Conservation (phyloP, 64 coral and sea anemone genomes). For the Porites lutea region DNA sequence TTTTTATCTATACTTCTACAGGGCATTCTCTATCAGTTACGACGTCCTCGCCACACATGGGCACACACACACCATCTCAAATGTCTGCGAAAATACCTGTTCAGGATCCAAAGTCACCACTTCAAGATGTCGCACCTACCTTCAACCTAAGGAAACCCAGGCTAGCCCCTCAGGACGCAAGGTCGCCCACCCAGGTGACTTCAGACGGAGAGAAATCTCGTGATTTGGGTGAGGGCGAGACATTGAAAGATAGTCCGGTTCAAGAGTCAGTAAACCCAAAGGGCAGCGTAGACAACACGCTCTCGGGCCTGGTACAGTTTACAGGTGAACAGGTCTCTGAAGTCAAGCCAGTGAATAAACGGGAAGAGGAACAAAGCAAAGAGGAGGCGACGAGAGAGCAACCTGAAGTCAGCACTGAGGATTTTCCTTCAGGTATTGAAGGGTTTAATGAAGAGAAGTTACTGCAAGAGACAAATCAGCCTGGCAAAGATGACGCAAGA, state of each 20-base stretch:
- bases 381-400: neutral
- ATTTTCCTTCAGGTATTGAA: neutral
- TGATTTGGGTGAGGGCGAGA: neutral
- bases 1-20: too few relatives aligned
- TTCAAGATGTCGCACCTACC: too few relatives aligned
- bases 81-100: conserved; percentile 1
- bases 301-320: neutral
- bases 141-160: neutral
- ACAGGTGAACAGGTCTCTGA: neutral
- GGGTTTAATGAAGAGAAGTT: neutral
- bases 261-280: neutral
- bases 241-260: neutral
- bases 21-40: too few relatives aligned
- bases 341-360: neutral
- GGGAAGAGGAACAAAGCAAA: neutral
- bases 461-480: neutral
- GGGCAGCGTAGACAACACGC: neutral
- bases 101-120: conserved; percentile 26
- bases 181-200: neutral
- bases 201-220: neutral
- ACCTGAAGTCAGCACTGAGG: neutral
- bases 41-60: neutral
- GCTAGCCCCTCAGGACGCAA: neutral
- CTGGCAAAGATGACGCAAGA: neutral
- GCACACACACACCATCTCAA: neutral